phyloP scores from a whole-genome alignment of 2,113 vertebrate genomes.

The Leptosomus discolor region DNA sequence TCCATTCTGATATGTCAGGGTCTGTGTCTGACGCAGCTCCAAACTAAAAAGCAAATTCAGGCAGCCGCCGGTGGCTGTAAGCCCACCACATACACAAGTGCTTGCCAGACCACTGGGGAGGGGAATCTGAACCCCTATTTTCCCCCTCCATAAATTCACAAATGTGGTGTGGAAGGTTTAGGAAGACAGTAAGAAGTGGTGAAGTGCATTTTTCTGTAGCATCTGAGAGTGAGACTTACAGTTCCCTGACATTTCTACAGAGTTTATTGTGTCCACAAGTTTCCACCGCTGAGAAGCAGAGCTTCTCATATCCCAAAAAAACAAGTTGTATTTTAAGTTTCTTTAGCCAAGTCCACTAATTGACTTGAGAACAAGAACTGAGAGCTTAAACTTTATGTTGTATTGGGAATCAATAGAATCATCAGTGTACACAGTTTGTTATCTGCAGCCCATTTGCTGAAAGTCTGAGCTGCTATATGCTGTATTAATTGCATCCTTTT shows the following conservation, averaged over 20 bases:
- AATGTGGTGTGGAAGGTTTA: not conserved
- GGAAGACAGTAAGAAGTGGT: not conserved
- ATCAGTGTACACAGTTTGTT: not conserved
- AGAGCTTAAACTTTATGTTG: not conserved
- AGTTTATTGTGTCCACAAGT: not conserved
- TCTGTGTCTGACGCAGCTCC: not conserved
- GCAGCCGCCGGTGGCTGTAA: not conserved
- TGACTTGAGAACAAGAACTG: not conserved
- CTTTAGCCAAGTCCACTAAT: not conserved
- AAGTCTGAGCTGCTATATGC: not conserved
- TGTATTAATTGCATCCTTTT: not conserved
- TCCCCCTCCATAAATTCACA: not conserved
- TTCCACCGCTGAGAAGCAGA: not conserved
- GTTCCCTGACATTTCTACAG: not conserved
- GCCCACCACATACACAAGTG: not conserved
- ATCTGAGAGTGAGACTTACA: not conserved
- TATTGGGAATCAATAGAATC: conserved; percentile 33
- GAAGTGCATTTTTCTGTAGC: not conserved
- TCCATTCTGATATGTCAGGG: not conserved
- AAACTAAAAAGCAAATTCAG: not conserved
- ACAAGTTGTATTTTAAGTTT: not conserved
- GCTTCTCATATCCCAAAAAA: not conserved
- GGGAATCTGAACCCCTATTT: not conserved
- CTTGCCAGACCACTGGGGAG: not conserved
- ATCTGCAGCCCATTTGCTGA: not conserved